These are phyloP conservation scores for Trachelus tabidus DNA, from an alignment of 2,888 invertebrate species.

Conservation along the genomic window DNA sequence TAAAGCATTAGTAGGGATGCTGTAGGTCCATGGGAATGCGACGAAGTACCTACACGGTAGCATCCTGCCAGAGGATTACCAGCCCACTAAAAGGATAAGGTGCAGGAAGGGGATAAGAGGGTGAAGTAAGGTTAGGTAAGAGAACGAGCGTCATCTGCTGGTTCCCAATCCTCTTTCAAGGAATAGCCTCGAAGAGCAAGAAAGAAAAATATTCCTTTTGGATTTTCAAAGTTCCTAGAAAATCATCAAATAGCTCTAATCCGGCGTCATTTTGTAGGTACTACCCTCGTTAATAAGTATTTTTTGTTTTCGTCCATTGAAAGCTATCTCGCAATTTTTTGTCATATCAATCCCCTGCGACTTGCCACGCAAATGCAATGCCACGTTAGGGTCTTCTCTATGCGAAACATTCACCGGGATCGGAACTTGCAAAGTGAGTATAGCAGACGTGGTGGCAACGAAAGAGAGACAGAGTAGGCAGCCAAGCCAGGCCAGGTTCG, in stretches of 20 bases:
- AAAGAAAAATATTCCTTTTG: conserved; percentile 50
- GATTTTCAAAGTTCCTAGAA: conserved; percentile 35
- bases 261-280: not conserved
- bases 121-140: conserved; percentile 26
- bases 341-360: not conserved
- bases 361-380: not conserved
- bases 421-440: conserved; percentile 32
- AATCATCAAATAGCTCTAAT: not conserved
- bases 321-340: not conserved
- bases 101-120: conserved; percentile 22
- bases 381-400: not conserved
- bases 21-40: not conserved
- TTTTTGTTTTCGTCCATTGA: not conserved
- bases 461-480: conserved; percentile 25
- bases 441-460: conserved; percentile 9
- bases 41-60: conserved; percentile 13
- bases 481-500: conserved; percentile 27
- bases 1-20: not conserved
- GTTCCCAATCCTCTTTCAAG: conserved; percentile 52
- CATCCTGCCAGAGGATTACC: conserved; percentile 39
- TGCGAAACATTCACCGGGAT: conserved; percentile 18
- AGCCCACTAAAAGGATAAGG: conserved; percentile 28
- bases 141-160: conserved; percentile 55
- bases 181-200: conserved; percentile 34
- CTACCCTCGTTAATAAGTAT: not conserved